Conservation (phyloP, 2,888 invertebrate species). For the Drosophila melanosoma region DNA sequence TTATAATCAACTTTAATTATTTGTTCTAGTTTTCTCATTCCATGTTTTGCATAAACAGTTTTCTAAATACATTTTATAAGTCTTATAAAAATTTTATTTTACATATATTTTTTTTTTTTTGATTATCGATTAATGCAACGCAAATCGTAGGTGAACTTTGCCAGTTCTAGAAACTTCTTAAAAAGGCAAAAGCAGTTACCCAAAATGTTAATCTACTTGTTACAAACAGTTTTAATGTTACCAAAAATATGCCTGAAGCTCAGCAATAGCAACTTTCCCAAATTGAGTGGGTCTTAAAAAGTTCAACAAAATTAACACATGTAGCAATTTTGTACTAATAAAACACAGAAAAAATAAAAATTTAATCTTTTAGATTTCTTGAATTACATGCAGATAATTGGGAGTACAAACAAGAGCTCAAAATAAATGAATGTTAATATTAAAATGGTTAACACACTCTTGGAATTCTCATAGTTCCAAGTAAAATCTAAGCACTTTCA, state of each 20-base stretch:
- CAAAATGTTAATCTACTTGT: slow-evolving; percentile 29
- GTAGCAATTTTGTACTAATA: neutral
- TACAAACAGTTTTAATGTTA: slow-evolving; percentile 25
- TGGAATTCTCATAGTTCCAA: neutral
- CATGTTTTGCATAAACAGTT: neutral
- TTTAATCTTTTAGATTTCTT: neutral
- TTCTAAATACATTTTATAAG: neutral
- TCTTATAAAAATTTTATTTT: neutral
- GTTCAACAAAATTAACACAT: slow-evolving; percentile 4
- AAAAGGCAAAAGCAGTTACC: slow-evolving; percentile 7
- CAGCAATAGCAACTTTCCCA: slow-evolving; percentile 22
- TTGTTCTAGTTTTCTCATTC: neutral
- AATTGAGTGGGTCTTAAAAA: slow-evolving; percentile 9
- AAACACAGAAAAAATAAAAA: neutral
- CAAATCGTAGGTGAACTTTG: neutral
- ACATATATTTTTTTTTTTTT: neutral
- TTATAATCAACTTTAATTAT: neutral
- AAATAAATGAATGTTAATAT: neutral
- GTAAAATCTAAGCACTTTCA: neutral
- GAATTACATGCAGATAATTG: neutral
- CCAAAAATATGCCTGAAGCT: slow-evolving; percentile 17
- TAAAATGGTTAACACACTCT: neutral
- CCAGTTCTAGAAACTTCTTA: neutral
- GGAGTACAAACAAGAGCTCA: neutral
- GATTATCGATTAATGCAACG: no score